Percentiles rank a stretch among this genome's conserved stretches.
Conservation (phyloP, 2,113 vertebrate species). For the Excalfactoria chinensis region DNA sequence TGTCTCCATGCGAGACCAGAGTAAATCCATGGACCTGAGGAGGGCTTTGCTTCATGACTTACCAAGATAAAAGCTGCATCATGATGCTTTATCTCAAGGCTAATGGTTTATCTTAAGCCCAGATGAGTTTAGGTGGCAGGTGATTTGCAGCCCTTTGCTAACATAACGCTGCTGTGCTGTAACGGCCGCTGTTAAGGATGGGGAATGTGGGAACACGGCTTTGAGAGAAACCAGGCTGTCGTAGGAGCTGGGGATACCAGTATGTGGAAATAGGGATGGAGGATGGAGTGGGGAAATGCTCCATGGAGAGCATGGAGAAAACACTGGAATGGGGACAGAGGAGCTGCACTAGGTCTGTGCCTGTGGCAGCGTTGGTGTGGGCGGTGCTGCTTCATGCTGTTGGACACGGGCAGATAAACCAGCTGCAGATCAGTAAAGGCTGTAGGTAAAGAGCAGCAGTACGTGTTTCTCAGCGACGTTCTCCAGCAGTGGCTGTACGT, state of each 20-base stretch:
- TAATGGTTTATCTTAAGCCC: background rate
- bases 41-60: background rate
- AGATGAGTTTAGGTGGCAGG: rapidly evolving
- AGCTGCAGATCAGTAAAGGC: too few relatives aligned
- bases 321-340: background rate
- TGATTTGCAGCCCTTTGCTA: background rate
- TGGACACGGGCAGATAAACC: too few relatives aligned
- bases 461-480: too few relatives aligned
- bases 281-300: background rate
- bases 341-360: rapidly evolving
- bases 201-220: background rate
- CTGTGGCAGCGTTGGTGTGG: rapidly evolving
- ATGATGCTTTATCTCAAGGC: background rate
- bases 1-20: background rate
- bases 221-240: background rate
- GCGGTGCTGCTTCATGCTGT: too few relatives aligned
- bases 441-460: too few relatives aligned
- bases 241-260: background rate
- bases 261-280: background rate
- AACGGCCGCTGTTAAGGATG: rapidly evolving
- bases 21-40: background rate
- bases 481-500: too few relatives aligned
- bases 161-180: rapidly evolving
- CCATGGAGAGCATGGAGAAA: rapidly evolving
- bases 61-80: background rate